A percentile compares a stretch with the other conserved stretches of the same genome.
Evolutionary conservation across 2,888 invertebrate species (phyloP).

Genomic region (Branchipolynoe longqiensis): DNA sequence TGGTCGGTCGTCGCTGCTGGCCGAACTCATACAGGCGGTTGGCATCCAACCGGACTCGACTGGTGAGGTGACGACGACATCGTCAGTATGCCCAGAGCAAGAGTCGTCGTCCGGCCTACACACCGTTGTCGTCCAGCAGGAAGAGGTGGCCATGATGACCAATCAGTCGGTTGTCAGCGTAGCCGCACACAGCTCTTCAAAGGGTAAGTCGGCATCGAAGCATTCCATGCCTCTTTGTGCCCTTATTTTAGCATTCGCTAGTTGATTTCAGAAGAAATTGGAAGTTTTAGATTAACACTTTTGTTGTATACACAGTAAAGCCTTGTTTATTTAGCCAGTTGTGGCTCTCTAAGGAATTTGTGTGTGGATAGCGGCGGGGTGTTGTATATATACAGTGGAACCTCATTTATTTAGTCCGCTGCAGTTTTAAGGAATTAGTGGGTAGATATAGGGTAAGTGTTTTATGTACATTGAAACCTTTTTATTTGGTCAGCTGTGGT

Average conservation of each 20-base stretch:
- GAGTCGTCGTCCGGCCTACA: background rate
- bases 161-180: slow-evolving; percentile 3
- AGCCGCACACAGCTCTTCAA: background rate
- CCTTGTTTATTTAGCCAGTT: background rate
- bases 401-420: too few species aligned
- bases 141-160: slow-evolving; percentile 41
- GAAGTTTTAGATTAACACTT: too few species aligned
- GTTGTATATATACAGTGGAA: too few species aligned
- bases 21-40: slow-evolving; percentile 79
- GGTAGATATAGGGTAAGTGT: too few species aligned
- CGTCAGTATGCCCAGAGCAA: background rate
- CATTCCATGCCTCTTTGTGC: too few species aligned
- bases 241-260: too few species aligned
- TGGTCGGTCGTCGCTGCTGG: slow-evolving; percentile 73
- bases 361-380: background rate
- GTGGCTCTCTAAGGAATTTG: background rate
- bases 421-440: too few species aligned
- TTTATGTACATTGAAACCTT: too few species aligned
- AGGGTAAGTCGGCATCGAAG: background rate
- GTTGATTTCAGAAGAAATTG: too few species aligned
- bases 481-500: too few species aligned
- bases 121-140: slow-evolving; percentile 44
- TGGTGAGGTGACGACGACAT: slow-evolving; percentile 24
- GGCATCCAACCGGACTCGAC: slow-evolving; percentile 72
- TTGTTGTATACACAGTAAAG: too few species aligned